A percentile compares a stretch with the other conserved stretches of the same genome.
Conservation (phyloP, 1,140 invertebrate species). For the Triops cancriformis region DNA sequence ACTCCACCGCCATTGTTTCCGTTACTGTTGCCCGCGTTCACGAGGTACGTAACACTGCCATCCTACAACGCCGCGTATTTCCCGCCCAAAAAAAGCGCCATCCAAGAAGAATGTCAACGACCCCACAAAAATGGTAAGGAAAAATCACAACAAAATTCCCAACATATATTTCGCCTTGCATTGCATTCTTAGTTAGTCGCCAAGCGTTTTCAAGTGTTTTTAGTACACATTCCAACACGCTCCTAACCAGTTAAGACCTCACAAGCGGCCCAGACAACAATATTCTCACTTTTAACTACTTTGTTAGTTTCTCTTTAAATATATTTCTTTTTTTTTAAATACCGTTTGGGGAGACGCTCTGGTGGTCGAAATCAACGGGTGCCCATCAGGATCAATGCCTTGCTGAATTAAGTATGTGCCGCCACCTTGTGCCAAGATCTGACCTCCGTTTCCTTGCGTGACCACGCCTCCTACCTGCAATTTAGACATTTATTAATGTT, state of each 20-base stretch:
- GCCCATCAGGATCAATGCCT: slow-evolving; percentile 48
- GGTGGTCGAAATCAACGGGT: slow-evolving; percentile 49
- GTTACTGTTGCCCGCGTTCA: not conserved
- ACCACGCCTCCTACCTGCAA: slow-evolving; percentile 22
- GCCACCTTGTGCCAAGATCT: slow-evolving; percentile 41
- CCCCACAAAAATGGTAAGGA: not conserved
- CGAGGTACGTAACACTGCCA: slow-evolving; percentile 16
- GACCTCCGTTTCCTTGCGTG: slow-evolving; percentile 37
- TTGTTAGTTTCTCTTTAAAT: too few species aligned
- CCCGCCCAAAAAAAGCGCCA: not conserved
- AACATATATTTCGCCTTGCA: not conserved
- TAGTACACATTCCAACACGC: slow-evolving; percentile 13
- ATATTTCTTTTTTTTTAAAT: slow-evolving; percentile 34
- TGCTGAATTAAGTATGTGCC: slow-evolving; percentile 57
- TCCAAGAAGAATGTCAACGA: too few species aligned
- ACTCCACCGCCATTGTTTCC: slow-evolving; percentile 35
- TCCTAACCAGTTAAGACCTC: not conserved
- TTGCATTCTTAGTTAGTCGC: slow-evolving; percentile 6
- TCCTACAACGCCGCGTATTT: not conserved
- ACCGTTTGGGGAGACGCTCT: slow-evolving; percentile 66
- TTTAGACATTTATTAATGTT: too few species aligned
- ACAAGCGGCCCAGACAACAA: not conserved
- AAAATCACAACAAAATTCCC: slow-evolving; percentile 19
- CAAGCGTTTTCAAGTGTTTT: not conserved
- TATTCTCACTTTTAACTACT: too few species aligned